A percentile compares a stretch with the other conserved stretches of the same genome.
Evolutionary conservation across 2,797 vertebrate species (phyloP).

Genomic region (Hafferia zeledoni): DNA sequence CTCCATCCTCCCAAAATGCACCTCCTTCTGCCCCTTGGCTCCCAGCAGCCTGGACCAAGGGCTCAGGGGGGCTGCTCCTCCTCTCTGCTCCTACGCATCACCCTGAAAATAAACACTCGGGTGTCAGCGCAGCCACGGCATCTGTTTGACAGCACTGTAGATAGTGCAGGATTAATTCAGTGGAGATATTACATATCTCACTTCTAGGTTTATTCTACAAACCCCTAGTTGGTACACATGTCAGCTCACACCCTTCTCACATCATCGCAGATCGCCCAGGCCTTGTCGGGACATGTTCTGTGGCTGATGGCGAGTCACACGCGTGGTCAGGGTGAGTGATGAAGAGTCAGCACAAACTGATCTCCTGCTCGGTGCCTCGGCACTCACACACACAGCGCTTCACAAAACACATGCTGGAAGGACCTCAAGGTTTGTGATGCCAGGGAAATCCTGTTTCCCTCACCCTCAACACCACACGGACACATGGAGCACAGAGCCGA

Average conservation of each 20-base stretch:
- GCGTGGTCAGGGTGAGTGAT: accelerated
- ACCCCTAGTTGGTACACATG: neutral
- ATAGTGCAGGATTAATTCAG: neutral
- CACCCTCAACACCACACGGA: accelerated
- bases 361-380: neutral
- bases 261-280: neutral
- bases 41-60: neutral
- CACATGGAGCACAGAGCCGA: neutral
- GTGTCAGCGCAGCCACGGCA: accelerated
- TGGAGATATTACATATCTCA: neutral
- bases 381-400: accelerated
- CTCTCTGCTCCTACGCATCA: accelerated
- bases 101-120: neutral
- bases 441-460: neutral
- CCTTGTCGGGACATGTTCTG: accelerated
- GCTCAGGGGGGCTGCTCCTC: neutral
- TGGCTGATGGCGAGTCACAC: accelerated
- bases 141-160: neutral
- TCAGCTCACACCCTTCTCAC: neutral
- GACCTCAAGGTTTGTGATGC: neutral
- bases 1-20: neutral
- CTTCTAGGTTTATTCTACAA: neutral
- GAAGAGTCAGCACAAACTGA: accelerated
- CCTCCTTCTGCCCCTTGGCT: neutral
- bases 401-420: accelerated